Evolutionary conservation across 2,888 invertebrate species (phyloP).

Genomic region (Himalopsyche japonica): DNA sequence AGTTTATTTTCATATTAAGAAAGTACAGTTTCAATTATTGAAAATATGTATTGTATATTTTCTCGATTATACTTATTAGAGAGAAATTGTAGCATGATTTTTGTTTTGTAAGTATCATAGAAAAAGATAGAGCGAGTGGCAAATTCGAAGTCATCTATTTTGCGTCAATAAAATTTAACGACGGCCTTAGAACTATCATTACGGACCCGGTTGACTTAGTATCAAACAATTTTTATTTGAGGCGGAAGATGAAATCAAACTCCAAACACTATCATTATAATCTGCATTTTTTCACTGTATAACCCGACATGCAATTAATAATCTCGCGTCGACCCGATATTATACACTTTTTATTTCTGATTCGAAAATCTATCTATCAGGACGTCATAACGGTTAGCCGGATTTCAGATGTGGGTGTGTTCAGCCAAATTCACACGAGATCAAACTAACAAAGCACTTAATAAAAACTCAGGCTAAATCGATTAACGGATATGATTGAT

Average conservation of each 20-base stretch:
- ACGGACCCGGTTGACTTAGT: neutral
- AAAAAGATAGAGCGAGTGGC: neutral
- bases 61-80: too few species aligned
- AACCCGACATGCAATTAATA: neutral
- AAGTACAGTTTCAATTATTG: too few species aligned
- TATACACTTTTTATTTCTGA: neutral
- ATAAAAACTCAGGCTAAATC: constrained; percentile 8
- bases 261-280: neutral
- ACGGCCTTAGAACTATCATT: neutral
- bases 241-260: neutral
- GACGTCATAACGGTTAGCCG: neutral
- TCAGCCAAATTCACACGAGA: constrained; percentile 13
- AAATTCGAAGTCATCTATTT: neutral
- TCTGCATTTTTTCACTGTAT: neutral
- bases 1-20: too few species aligned
- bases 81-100: too few species aligned
- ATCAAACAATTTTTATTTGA: neutral
- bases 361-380: neutral
- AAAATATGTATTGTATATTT: too few species aligned
- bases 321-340: neutral
- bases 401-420: neutral
- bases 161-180: neutral
- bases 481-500: constrained; percentile 26
- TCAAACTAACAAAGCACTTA: constrained; percentile 3
- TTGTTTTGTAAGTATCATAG: too few species aligned